Base-by-base conservation (phyloP, 2,113 vertebrate species). In the Vulpes vulpes region DNA sequence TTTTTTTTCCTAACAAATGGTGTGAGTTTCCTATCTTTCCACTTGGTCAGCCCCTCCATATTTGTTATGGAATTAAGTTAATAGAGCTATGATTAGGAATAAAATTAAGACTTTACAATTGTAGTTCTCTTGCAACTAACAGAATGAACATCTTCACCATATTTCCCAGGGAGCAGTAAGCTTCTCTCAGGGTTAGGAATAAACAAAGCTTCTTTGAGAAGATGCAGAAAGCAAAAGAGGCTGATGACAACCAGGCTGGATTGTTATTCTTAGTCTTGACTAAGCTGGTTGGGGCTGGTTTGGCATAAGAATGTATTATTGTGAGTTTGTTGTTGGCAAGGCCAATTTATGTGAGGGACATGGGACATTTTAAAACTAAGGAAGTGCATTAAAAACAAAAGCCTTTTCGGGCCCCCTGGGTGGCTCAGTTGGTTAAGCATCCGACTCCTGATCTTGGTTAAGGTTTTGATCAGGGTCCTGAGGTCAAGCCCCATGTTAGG, bases 251-350 rank as follows among this genome's bases (percentile, higher is more conserved):
- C 0, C 1, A 55, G 30, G 32, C 43, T 49, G 17, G 49, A 8
- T 92, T 79, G 76, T 90, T 96, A 96, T 97, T 97, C 67, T 97
- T 95, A 96, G 92, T 57, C 35, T 89, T 92, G 89, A 85, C 8
- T 19, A 95, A 97, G 64, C 64, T 60, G 80, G 79, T 80, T 60
- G 53, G 96, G 83, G 92, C 74, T 76, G n/a, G 8, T 89, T 83
- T 93, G 91, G 80, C 91, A 57, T 25, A 94, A 81, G 94, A 87
- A 78, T 23, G 23, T 76, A 49, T 43, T 89, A 92, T 57, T 95
- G 55, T 71, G 94, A 96, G 38, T 25, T 62, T 92, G 65, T 53
- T 38, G 76, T 35, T 90, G 76, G 80, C 92, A 90, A 83, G 38
- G 73, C 53, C 86, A 89, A 82, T 87, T 62, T 90, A 69, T 53